phyloP scores from a whole-genome alignment of 1,140 invertebrate species.

The Drosophila setifemur region DNA sequence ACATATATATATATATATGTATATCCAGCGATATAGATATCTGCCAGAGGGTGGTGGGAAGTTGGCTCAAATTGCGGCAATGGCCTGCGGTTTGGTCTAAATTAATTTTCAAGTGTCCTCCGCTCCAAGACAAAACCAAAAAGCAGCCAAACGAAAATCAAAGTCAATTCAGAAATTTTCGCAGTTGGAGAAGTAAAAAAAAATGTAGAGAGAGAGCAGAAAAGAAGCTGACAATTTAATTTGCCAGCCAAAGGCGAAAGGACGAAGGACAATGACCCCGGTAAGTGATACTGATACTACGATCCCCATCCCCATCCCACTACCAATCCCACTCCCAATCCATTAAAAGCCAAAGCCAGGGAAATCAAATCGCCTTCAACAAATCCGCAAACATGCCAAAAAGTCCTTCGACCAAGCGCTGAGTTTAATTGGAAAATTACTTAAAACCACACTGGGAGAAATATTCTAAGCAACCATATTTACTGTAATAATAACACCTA shows the following conservation, averaged over 20 bases:
- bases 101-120: constrained; percentile 70
- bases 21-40: neutral
- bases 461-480: neutral
- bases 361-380: neutral
- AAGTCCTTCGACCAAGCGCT: neutral
- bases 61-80: constrained; percentile 29
- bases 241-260: neutral
- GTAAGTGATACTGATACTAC: constrained; percentile 10
- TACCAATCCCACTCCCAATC: neutral
- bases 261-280: constrained; percentile 18
- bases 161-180: constrained; percentile 1
- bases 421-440: constrained; percentile 40
- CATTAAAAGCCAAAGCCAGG: neutral
- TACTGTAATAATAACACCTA: too few relatives aligned
- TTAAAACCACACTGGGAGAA: neutral
- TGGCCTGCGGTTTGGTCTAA: constrained; percentile 64
- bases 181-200: neutral
- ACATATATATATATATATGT: neutral
- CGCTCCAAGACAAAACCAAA: constrained; percentile 20
- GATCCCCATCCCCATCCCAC: neutral
- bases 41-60: neutral
- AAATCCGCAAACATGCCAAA: constrained; percentile 1
- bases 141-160: constrained; percentile 30
- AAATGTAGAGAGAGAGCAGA: neutral
- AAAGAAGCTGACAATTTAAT: constrained; percentile 37